Base-by-base conservation (phyloP, 2,797 vertebrate genomes). In the Myripristis jacobus region DNA sequence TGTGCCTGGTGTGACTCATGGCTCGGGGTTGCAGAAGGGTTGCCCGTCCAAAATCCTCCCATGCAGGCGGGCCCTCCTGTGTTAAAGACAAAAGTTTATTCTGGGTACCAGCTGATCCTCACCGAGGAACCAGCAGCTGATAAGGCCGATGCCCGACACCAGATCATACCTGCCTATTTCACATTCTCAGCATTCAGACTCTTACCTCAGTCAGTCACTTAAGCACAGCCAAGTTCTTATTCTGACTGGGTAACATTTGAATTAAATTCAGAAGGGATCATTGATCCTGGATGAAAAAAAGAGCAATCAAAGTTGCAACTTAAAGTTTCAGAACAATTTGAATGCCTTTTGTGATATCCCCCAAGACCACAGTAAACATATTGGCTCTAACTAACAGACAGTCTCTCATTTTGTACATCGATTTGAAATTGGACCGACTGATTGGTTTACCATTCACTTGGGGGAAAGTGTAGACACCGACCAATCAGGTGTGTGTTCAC, bases 401-500 rank as follows among this genome's bases (percentile, higher is more conserved):
- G n/a, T n/a, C n/a, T n/a, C n/a, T n/a, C n/a, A n/a, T n/a, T n/a
- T n/a, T n/a, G 22, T 29, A 21, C 27, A 68, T 47, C 74, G 62
- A 80, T 70, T 73, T 61, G 5, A 73, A 80, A 69, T 70, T 62
- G 46, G 19, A 47, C 47, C 4, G 19, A 65, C 60, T 73, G 67
- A 80, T 81, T 58, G 77, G 75, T 79, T 73, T 79, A 66, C 50
- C 3, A 3, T 74, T 81, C 51, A 68, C 62, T 56, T 36, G 59
- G 65, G 65, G 50, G 77, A 73, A 66, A 72, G 21, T 58, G 56
- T 21, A 36, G 43, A 15, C 69, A 80, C 61, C 51, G 55, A 57
- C 80, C 75, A 88, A 77, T 82, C 76, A 83, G 60, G 16, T 58
- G 70, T 52, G 15, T 18, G 73, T 80, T 83, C 7, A 3, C 70